phyloP scores from a whole-genome alignment of 1,140 invertebrate genomes.

The Microplitis mediator region DNA sequence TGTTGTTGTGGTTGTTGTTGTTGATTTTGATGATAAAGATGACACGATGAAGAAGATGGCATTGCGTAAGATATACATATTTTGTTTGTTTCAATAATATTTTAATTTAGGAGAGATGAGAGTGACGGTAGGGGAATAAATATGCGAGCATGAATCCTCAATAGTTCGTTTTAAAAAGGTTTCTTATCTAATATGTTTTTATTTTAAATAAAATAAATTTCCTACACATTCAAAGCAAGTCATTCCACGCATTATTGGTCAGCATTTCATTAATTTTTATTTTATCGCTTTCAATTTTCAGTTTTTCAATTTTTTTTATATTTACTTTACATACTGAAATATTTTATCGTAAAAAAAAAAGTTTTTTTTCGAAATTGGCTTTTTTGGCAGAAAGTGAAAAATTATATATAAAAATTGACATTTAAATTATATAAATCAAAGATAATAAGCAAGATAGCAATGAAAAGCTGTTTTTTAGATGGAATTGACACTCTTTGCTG shows the following conservation, averaged over 20 bases:
- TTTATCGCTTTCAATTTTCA: neutral
- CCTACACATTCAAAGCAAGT: slow-evolving; percentile 62
- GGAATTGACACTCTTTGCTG: neutral
- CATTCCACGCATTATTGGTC: slow-evolving; percentile 56
- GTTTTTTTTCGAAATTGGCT: no score
- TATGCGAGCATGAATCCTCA: slow-evolving; percentile 33
- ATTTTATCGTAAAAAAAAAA: no score
- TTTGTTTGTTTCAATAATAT: slow-evolving; percentile 7
- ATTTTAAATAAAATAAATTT: slow-evolving; percentile 46
- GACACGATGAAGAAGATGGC: slow-evolving; percentile 33
- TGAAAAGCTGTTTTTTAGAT: neutral
- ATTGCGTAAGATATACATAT: slow-evolving; percentile 25
- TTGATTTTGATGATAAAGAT: slow-evolving; percentile 40
- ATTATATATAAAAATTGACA: neutral
- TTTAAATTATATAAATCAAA: neutral
- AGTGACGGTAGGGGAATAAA: slow-evolving; percentile 22
- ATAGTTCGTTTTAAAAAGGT: slow-evolving; percentile 18
- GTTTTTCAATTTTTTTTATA: neutral
- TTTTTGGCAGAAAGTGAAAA: no score
- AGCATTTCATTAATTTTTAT: slow-evolving; percentile 27
- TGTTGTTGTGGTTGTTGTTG: slow-evolving; percentile 39
- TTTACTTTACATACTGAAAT: neutral
- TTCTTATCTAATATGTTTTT: slow-evolving; percentile 23
- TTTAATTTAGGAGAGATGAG: slow-evolving; percentile 25
- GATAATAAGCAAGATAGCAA: neutral